A percentile compares a stretch with the other conserved stretches of the same genome.
Conservation (phyloP, 1,140 invertebrate species). For the Laupala kohalensis region DNA sequence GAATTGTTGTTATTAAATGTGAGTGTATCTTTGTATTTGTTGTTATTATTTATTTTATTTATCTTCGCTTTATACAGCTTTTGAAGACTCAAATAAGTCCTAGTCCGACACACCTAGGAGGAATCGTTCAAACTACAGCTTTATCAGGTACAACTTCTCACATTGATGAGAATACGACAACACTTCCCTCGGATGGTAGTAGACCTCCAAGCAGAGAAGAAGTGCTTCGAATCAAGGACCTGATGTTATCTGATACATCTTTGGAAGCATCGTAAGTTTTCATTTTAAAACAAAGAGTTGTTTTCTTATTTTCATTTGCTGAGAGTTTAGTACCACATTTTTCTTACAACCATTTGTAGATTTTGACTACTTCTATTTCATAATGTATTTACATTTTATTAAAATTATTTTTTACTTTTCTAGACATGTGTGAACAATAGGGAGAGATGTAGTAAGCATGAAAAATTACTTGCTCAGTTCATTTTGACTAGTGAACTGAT, state of each 20-base stretch:
- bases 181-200: not conserved
- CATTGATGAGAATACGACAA: not conserved
- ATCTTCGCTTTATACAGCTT: not conserved
- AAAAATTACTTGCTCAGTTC: not conserved
- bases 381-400: too few species aligned
- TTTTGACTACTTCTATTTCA: too few species aligned
- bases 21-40: too few species aligned
- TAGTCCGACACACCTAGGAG: not conserved
- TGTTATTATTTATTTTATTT: not conserved
- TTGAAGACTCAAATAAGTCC: not conserved
- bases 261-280: constrained; percentile 11
- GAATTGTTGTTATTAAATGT: too few species aligned
- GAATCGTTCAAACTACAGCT: not conserved
- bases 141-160: not conserved
- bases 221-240: constrained; percentile 3
- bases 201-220: constrained; percentile 1
- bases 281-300: too few species aligned
- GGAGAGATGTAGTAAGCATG: not conserved
- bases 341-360: not conserved
- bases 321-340: not conserved
- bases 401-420: not conserved
- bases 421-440: not conserved
- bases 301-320: too few species aligned
- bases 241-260: constrained; percentile 4
- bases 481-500: not conserved